Conservation (phyloP, 2,797 vertebrate species). For the Melanotaenia parkinsoni region DNA sequence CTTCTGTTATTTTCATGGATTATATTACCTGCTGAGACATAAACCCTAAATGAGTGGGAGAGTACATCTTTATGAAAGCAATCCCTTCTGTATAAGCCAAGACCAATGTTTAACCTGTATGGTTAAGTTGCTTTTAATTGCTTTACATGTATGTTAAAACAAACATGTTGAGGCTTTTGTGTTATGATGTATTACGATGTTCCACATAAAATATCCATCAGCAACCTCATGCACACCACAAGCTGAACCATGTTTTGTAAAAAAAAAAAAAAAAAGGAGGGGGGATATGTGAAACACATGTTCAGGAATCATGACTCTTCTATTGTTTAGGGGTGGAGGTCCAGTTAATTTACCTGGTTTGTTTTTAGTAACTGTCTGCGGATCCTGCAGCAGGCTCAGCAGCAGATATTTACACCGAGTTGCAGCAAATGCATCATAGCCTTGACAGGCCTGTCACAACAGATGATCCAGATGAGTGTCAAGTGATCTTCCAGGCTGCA, state of each 20-base stretch:
- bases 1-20: slow-evolving; percentile 15
- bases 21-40: slow-evolving; percentile 20
- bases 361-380: slow-evolving; percentile 62
- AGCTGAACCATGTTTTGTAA: slow-evolving; percentile 35
- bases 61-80: slow-evolving; percentile 24
- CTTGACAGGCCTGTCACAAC: slow-evolving; percentile 70
- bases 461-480: slow-evolving; percentile 81
- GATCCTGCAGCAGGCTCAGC: slow-evolving; percentile 31
- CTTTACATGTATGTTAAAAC: slow-evolving; percentile 43
- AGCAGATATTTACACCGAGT: slow-evolving; percentile 53
- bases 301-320: background rate
- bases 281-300: slow-evolving; percentile 54
- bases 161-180: slow-evolving; percentile 33
- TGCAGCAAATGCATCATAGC: slow-evolving; percentile 40
- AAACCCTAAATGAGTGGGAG: slow-evolving; percentile 25
- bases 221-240: slow-evolving; percentile 45
- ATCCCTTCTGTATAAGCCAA: slow-evolving; percentile 8
- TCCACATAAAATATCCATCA: slow-evolving; percentile 66
- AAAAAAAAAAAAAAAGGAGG: background rate
- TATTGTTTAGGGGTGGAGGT: slow-evolving; percentile 44
- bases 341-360: slow-evolving; percentile 58
- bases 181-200: slow-evolving; percentile 60
- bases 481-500: slow-evolving; percentile 69
- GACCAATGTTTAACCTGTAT: slow-evolving; percentile 24
- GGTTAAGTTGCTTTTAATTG: slow-evolving; percentile 41